These are phyloP conservation scores for Nyctibius grandis DNA, from an alignment of 2,797 vertebrate genomes.

Conservation along the genomic window DNA sequence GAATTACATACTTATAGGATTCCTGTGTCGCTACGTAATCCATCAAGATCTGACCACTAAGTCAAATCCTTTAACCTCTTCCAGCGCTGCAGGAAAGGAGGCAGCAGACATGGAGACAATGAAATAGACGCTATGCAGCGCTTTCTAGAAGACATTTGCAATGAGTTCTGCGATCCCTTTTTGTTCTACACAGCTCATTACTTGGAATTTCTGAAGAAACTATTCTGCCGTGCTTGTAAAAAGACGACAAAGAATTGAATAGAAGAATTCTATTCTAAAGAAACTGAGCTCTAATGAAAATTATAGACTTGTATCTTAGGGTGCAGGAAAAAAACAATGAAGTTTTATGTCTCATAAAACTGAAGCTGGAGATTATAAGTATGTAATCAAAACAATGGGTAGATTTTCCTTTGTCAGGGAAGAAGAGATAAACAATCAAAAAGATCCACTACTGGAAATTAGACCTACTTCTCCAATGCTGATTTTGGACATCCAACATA, in stretches of 20 bases:
- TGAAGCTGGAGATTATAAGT: neutral
- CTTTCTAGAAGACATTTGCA: neutral
- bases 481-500: neutral
- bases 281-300: neutral
- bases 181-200: neutral
- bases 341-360: neutral
- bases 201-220: neutral
- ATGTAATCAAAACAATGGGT: neutral
- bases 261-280: neutral
- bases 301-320: neutral
- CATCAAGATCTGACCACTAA: neutral
- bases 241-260: neutral
- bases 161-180: neutral
- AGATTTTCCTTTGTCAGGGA: neutral
- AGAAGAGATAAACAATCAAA: neutral
- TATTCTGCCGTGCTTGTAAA: neutral
- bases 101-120: neutral
- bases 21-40: neutral
- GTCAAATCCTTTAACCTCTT: neutral
- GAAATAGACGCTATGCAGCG: neutral
- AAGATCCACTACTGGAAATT: neutral
- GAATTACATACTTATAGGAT: neutral
- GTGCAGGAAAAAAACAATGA: neutral
- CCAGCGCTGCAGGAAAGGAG: neutral
- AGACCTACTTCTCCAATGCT: neutral